Conservation (phyloP, 2,888 invertebrate species). For the Aporophyla nigra region DNA sequence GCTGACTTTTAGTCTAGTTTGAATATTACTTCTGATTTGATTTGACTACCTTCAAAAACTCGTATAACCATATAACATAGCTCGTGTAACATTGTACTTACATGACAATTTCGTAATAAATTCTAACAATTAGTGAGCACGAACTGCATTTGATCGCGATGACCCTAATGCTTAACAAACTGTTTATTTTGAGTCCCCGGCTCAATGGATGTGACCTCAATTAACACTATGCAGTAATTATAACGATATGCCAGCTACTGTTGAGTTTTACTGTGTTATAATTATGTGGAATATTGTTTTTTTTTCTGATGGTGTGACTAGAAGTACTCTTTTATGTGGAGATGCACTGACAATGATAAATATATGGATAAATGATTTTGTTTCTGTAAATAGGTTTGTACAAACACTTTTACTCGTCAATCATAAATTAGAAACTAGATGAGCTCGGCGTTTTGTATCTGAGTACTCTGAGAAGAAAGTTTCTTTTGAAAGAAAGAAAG, state of each 20-base stretch:
- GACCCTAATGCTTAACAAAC: conserved; percentile 70
- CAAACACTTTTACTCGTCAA: too few species aligned
- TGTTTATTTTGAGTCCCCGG: conserved; percentile 73
- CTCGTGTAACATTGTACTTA: background rate
- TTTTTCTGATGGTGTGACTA: background rate
- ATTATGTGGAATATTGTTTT: background rate
- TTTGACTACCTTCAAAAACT: too few species aligned
- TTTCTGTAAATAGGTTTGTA: too few species aligned
- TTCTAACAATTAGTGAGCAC: conserved; percentile 49
- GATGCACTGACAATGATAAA: too few species aligned
- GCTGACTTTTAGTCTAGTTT: too few species aligned
- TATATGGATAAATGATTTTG: too few species aligned
- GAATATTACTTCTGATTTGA: too few species aligned
- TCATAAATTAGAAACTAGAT: too few species aligned
- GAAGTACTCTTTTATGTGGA: background rate
- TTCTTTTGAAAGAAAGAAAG: too few species aligned
- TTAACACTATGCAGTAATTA: conserved; percentile 67
- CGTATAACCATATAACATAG: too few species aligned
- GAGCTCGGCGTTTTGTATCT: too few species aligned
- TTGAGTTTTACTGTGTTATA: conserved; percentile 7
- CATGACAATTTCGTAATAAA: conserved; percentile 50
- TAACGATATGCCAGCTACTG: conserved; percentile 44
- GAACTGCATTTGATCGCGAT: conserved; percentile 56
- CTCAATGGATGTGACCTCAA: conserved; percentile 76
- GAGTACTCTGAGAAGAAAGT: too few species aligned